A percentile compares a stretch with the other conserved stretches of the same genome.
phyloP scores from a whole-genome alignment of 2,797 vertebrate genomes.

The Heterohyrax brucei region DNA sequence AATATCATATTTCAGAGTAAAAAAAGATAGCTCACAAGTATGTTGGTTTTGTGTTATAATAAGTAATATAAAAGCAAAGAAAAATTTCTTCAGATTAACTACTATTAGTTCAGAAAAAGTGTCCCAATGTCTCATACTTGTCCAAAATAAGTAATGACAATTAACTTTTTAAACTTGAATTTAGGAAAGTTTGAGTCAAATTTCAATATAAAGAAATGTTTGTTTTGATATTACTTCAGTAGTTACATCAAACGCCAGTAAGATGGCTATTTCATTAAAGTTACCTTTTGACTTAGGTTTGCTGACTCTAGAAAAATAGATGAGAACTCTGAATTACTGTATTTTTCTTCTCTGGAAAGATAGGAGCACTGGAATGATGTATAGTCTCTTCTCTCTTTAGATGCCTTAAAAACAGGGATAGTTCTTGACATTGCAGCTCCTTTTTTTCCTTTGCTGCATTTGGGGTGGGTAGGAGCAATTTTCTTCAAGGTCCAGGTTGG shows the following conservation, averaged over 20 bases:
- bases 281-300: slow-evolving; percentile 51
- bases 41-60: slow-evolving; percentile 31
- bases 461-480: not conserved
- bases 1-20: slow-evolving; percentile 24
- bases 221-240: slow-evolving; percentile 51
- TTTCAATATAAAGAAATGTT: slow-evolving; percentile 38
- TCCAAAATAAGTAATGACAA: slow-evolving; percentile 20
- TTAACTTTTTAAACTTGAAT: slow-evolving; percentile 49
- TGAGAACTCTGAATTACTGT: slow-evolving; percentile 4
- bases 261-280: not conserved
- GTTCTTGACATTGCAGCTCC: not conserved
- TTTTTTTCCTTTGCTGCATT: not conserved
- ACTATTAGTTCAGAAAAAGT: slow-evolving; percentile 51
- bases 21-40: slow-evolving; percentile 18
- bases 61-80: slow-evolving; percentile 17
- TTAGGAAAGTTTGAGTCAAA: slow-evolving; percentile 34
- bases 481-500: not conserved
- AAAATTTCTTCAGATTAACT: slow-evolving; percentile 33
- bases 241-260: not conserved
- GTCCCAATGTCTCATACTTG: slow-evolving; percentile 17
- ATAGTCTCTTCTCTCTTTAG: not conserved
- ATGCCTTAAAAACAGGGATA: not conserved
- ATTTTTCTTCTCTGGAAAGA: slow-evolving; percentile 45
- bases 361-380: not conserved
- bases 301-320: slow-evolving; percentile 42